Conservation (phyloP, 2,797 vertebrate species). For the Sebastes alutus region DNA sequence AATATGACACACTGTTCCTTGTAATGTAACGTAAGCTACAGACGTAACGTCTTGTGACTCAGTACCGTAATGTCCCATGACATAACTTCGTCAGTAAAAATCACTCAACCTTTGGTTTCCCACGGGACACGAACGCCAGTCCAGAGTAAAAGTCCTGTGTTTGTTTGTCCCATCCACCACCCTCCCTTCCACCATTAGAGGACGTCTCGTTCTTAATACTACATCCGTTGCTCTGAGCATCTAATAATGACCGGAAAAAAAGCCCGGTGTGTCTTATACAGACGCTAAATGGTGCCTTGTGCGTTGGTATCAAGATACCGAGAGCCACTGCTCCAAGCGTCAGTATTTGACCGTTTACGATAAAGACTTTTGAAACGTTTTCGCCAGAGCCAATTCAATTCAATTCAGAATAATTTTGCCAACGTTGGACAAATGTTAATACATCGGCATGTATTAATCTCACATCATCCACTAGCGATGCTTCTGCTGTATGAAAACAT, state of each 20-base stretch:
- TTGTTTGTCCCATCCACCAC: not conserved
- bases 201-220: not conserved
- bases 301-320: not conserved
- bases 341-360: not conserved
- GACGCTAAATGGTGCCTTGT: not conserved
- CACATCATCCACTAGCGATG: not conserved
- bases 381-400: not conserved
- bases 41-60: not conserved
- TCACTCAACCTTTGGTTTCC: not conserved
- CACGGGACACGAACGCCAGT: not conserved
- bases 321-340: not conserved
- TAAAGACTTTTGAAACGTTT: not conserved
- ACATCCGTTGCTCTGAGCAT: not conserved
- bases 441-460: not conserved
- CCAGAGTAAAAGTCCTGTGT: not conserved
- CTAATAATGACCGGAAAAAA: not conserved
- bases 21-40: not conserved
- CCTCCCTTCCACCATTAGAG: not conserved
- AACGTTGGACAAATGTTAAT: not conserved
- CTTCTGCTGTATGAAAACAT: not conserved
- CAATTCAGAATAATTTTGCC: not conserved
- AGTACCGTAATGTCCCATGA: too few relatives aligned
- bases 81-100: not conserved
- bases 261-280: not conserved
- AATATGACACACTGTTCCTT: too few relatives aligned